These are phyloP conservation scores for Heteractis magnifica DNA, from an alignment of 92 coral and sea anemone species.

Conservation along the genomic window DNA sequence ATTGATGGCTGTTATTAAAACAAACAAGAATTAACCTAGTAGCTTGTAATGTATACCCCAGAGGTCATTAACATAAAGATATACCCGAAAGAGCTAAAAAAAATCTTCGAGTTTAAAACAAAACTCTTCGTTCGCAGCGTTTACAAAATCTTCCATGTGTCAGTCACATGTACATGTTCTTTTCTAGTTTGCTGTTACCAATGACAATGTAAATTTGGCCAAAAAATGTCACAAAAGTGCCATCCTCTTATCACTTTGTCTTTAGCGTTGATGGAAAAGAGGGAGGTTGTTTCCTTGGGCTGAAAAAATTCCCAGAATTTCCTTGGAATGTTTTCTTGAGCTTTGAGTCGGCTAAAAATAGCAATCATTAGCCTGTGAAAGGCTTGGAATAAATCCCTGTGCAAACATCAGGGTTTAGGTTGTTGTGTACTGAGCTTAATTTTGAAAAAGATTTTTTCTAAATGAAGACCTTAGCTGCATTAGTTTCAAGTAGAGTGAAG, in stretches of 20 bases:
- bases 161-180: neutral
- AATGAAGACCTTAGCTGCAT: conserved; percentile 15
- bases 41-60: neutral
- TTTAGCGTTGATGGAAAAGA: neutral
- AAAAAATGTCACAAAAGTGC: conserved; percentile 1
- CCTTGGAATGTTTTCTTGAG: conserved; percentile 20
- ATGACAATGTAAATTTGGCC: neutral
- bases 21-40: neutral
- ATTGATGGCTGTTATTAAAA: neutral
- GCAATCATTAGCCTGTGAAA: conserved; percentile 1
- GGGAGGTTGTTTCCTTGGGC: neutral
- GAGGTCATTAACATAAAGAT: neutral
- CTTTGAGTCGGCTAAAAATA: conserved; percentile 7
- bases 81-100: neutral
- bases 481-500: neutral
- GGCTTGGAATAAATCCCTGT: conserved; percentile 3
- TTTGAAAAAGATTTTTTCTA: conserved; percentile 6
- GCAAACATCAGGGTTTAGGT: conserved; percentile 5
- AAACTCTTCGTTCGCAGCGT: neutral
- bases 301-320: conserved; percentile 26
- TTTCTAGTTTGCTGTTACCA: neutral
- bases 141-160: neutral
- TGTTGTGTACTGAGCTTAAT: neutral
- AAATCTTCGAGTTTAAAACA: neutral
- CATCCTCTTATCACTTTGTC: neutral